phyloP scores from a whole-genome alignment of 2,113 vertebrate species.

The Cairina moschata region DNA sequence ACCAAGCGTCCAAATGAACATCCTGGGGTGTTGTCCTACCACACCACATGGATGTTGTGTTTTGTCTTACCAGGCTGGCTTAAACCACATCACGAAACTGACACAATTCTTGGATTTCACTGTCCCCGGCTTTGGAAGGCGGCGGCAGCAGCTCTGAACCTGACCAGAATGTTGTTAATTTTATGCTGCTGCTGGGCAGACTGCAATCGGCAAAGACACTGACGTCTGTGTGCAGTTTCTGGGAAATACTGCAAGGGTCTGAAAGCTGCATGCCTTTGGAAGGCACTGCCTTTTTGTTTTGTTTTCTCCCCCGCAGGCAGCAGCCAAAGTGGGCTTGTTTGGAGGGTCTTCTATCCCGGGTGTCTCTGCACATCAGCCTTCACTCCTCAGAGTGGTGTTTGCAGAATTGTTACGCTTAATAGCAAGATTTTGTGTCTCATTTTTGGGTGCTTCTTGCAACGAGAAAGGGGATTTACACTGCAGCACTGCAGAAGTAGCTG shows the following conservation, averaged over 20 bases:
- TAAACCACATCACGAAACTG: background rate
- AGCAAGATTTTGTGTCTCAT: background rate
- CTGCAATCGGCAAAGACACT: background rate
- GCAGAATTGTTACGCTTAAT: background rate
- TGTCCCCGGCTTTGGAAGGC: background rate
- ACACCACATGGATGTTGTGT: background rate
- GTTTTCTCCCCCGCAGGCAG: background rate
- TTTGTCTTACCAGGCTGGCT: background rate
- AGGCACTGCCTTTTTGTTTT: background rate
- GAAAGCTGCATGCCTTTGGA: background rate
- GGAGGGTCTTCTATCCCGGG: background rate
- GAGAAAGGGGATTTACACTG: background rate
- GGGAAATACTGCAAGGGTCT: background rate
- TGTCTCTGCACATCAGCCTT: fast-evolving
- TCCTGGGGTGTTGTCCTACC: background rate
- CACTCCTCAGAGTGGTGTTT: fast-evolving
- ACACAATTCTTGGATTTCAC: background rate
- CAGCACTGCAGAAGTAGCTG: background rate
- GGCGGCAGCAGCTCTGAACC: background rate
- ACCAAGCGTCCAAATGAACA: background rate
- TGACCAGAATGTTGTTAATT: slow-evolving; percentile 11
- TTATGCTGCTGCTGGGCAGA: background rate
- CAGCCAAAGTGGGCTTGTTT: background rate
- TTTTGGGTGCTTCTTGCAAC: background rate
- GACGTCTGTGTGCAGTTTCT: background rate